Evolutionary conservation across 2,113 vertebrate genomes (phyloP).

Genomic region (Telmatochromis sp.): DNA sequence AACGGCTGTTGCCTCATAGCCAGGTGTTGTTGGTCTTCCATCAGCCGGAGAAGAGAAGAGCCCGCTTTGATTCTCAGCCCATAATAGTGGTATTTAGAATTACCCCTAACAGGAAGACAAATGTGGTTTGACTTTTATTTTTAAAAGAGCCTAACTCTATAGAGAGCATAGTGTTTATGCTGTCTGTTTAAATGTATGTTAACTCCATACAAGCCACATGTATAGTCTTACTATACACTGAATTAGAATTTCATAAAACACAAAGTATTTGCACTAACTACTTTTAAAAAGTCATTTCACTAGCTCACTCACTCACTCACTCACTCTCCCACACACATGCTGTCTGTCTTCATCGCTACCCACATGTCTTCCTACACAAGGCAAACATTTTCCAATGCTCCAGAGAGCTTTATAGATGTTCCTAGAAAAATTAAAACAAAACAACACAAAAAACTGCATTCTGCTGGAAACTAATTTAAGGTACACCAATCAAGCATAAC

Average conservation of each 20-base stretch:
- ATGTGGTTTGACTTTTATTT: background rate
- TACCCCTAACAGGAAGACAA: constrained; percentile 72
- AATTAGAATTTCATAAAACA: background rate
- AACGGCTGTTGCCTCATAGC: constrained; percentile 93
- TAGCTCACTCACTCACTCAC: background rate
- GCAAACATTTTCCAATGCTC: background rate
- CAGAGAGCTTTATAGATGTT: background rate
- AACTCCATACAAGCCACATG: background rate
- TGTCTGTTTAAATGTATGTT: background rate
- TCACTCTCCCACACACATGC: constrained; percentile 42
- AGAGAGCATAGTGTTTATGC: background rate
- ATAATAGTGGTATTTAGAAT: constrained; percentile 94
- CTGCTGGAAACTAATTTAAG: background rate
- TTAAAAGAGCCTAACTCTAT: background rate
- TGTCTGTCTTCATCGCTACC: constrained; percentile 13
- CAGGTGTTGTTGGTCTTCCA: constrained; percentile 92
- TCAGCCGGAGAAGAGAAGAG: constrained; percentile 84
- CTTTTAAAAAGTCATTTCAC: background rate
- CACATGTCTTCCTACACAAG: constrained; percentile 1
- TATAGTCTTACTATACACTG: background rate
- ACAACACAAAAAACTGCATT: background rate
- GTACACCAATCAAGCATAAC: background rate
- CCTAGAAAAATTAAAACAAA: background rate
- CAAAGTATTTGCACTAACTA: background rate
- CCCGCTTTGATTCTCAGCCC: constrained; percentile 89